Evolutionary conservation across 2,888 invertebrate genomes (phyloP).

Genomic region (Limnephilus auricula): DNA sequence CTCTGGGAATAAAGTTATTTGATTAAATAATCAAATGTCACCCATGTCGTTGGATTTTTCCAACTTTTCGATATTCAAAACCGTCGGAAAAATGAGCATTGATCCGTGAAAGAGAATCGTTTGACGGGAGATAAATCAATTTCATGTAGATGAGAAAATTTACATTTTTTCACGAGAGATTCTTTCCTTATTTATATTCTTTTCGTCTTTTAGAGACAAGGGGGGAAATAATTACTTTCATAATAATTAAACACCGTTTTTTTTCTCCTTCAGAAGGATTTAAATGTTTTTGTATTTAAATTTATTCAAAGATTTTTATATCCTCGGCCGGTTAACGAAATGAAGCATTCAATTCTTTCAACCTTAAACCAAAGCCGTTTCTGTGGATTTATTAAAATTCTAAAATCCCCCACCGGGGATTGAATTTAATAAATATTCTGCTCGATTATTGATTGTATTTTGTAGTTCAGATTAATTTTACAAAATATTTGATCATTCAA

Average conservation of each 20-base stretch:
- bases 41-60: neutral
- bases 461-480: neutral
- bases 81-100: neutral
- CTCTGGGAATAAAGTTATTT: neutral
- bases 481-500: too few relatives aligned
- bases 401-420: neutral
- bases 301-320: neutral
- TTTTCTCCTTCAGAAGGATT: neutral
- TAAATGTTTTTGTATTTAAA: neutral
- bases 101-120: neutral
- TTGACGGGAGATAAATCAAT: neutral
- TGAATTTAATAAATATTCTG: neutral
- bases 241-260: conserved; percentile 2
- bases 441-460: neutral
- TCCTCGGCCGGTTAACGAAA: neutral
- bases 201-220: neutral
- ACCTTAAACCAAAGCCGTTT: neutral
- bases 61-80: neutral
- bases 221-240: neutral
- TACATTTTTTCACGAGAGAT: neutral
- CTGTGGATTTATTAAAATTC: neutral
- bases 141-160: neutral
- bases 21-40: neutral
- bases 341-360: neutral
- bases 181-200: neutral